Base-by-base conservation (phyloP, 2,888 invertebrate genomes). In the Drosophila ezoana region DNA sequence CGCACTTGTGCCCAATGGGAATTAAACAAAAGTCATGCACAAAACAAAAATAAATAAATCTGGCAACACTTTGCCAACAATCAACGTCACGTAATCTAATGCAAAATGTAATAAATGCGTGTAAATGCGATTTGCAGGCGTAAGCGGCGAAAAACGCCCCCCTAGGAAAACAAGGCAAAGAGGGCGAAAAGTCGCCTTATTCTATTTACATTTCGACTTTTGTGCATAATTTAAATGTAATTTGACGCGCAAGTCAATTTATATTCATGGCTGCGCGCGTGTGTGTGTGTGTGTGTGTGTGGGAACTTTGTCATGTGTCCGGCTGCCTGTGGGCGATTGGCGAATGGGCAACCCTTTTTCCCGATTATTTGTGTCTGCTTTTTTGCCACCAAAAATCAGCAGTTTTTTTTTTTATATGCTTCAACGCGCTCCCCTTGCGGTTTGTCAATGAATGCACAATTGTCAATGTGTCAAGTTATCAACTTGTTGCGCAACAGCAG, bases 21-120 rank as follows among this genome's bases (percentile, higher is more conserved):
- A 61, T 67, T 68, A 59, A 58, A 57, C 44, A 41, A 69, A 51
- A 67, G 70, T 78, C 75, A 78, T 66, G 74, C 37, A 40, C 8
- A 45, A 5, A 13, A 60, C 23, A 47, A 33, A 44, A 11, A 18
- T 18, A 18, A 32, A 58, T 51, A 33, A 59, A 41, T 58, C 64
- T 61, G 62, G 62, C 76, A 84, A 67, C 68, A 69, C 75, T 83
- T 54, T 65, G 53, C 53, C 67, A 53, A 61, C 48, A 57, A 76
- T 78, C 74, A 70, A 68, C 51, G 79, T 79, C 82, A 84, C 72
- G 68, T 88, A 81, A 88, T 86, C 76, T 78, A 83, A 88, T 75
- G 75, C 71, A 69, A 60, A 88, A 83, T 78, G 83, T 86, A 86
- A 86, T 85, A 83, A 80, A 88, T 78, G 70, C 86, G 72, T 64